Base-by-base conservation (phyloP, 2,888 invertebrate species). In the Candidula unifasciata region DNA sequence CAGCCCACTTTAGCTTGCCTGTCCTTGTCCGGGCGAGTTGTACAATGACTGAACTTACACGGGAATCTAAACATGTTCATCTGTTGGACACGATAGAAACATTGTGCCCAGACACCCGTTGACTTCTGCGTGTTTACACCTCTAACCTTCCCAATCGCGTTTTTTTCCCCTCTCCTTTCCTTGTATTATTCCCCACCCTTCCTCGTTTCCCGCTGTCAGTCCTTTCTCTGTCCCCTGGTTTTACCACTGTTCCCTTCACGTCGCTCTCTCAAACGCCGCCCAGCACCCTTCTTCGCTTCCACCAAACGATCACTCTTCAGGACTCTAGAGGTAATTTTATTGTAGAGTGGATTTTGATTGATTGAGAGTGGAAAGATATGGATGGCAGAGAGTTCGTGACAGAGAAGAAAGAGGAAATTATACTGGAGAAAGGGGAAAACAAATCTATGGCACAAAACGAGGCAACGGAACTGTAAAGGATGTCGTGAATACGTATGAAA, bases 331-430 rank as follows among this genome's bases (percentile, higher is more conserved):
- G 78, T 78, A 78, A 78, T 64, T 78, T 60, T 78, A 78, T 78
- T 78, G 78, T 78, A 52, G 64, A 64, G 64, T 78, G 78, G 78
- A 78, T 78, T 78, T 78, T 78, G 60, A 78, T 78, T 64, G 60
- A 78, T 64, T 78, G 78, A 78, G 64, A 78, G 78, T 78, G 78
- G 78, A 64, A 37, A 64, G 78, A 78, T 78, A 78, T 24, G 78
- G 78, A 60, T 37, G 35, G 37, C n/a, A 13, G 64, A 74, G 54
- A 74, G 54, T 30, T 30, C 77, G 24, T 57, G 60, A 60, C 35
- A n/a, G 77, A 33, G 24, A 44, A 77, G 33, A 74, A 52, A 52
- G 27, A 74, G 54, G 54, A 30, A 30, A 74, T 30, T 54, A 30
- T 27, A 10, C 2, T 30, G 33, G 16, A 21, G 54, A 13, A 73